These are phyloP conservation scores for Hermaeophaga mercurialis DNA, from an alignment of 2,888 invertebrate genomes.

Conservation along the genomic window DNA sequence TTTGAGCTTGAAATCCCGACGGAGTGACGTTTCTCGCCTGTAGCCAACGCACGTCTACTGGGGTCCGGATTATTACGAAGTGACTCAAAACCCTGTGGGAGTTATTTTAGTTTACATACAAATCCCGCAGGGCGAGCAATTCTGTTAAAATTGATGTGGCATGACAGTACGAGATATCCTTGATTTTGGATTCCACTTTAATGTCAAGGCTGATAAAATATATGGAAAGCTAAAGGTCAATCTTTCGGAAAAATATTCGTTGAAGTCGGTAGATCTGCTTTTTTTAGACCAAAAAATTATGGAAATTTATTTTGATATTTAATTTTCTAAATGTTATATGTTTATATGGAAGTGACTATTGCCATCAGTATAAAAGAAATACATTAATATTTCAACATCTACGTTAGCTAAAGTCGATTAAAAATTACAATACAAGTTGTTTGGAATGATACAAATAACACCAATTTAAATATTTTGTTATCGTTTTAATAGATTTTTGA, in stretches of 20 bases:
- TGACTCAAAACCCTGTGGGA: slow-evolving; percentile 27
- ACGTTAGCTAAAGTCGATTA: too few species aligned
- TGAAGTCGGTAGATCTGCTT: too few species aligned
- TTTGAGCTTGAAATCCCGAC: slow-evolving; percentile 6
- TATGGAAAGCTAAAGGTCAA: slow-evolving; percentile 1
- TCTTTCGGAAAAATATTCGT: too few species aligned
- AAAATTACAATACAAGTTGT: too few species aligned
- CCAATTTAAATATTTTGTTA: not conserved
- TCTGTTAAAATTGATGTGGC: slow-evolving; percentile 10
- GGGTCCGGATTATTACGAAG: slow-evolving; percentile 32
- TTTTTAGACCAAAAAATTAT: too few species aligned
- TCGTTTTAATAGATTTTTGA: slow-evolving; percentile 4
- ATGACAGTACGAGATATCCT: not conserved
- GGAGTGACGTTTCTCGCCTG: slow-evolving; percentile 8
- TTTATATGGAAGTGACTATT: too few species aligned
- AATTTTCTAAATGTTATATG: too few species aligned
- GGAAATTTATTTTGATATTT: too few species aligned
- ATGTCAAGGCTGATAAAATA: slow-evolving; percentile 2
- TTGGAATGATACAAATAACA: slow-evolving; percentile 1
- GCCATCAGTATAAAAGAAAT: too few species aligned
- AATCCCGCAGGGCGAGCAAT: slow-evolving; percentile 16
- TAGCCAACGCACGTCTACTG: slow-evolving; percentile 19
- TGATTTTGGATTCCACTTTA: slow-evolving; percentile 5
- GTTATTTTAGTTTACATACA: slow-evolving; percentile 28
- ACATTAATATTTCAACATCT: too few species aligned